phyloP scores from a whole-genome alignment of 2,797 vertebrate genomes.

The Periophthalmus magnuspinnatus region DNA sequence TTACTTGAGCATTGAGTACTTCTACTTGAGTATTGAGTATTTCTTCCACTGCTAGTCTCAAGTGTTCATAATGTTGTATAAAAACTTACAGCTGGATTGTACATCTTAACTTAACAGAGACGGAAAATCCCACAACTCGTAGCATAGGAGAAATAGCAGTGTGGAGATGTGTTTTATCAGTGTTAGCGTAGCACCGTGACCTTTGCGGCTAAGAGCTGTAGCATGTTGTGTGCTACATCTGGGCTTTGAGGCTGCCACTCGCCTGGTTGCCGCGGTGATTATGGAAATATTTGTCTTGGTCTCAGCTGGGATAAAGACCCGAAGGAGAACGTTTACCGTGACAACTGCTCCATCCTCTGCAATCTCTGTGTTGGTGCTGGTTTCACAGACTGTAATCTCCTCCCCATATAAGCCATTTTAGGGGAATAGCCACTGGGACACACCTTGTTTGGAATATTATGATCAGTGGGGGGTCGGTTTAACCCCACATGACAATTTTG shows the following conservation, averaged over 20 bases:
- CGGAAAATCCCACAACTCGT: conserved; percentile 43
- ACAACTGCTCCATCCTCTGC: conserved; percentile 26
- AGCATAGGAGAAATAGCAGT: conserved; percentile 54
- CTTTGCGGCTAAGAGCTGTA: conserved; percentile 69
- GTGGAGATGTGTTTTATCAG: conserved; percentile 48
- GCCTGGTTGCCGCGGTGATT: conserved; percentile 48
- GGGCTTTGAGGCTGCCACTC: conserved; percentile 51
- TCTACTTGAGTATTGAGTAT: too few relatives aligned
- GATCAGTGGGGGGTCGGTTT: not conserved
- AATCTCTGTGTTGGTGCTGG: conserved; percentile 30
- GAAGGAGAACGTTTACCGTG: conserved; percentile 48
- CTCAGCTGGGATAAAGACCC: conserved; percentile 43
- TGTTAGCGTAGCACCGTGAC: conserved; percentile 65
- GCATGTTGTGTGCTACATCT: conserved; percentile 62
- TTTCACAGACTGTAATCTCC: conserved; percentile 41
- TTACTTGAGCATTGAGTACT: too few relatives aligned
- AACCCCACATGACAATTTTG: not conserved
- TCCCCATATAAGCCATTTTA: conserved; percentile 15
- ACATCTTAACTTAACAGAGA: conserved; percentile 23
- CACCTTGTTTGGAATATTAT: conserved; percentile 11
- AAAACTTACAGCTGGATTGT: conserved; percentile 10
- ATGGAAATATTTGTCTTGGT: conserved; percentile 66
- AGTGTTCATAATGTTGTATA: not conserved
- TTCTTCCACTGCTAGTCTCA: too few relatives aligned
- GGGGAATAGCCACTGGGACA: conserved; percentile 34